Evolutionary conservation across 2,113 vertebrate genomes (phyloP), one percentile per base, ranked within the genome.

Genomic region (Odocoileus virginianus): DNA sequence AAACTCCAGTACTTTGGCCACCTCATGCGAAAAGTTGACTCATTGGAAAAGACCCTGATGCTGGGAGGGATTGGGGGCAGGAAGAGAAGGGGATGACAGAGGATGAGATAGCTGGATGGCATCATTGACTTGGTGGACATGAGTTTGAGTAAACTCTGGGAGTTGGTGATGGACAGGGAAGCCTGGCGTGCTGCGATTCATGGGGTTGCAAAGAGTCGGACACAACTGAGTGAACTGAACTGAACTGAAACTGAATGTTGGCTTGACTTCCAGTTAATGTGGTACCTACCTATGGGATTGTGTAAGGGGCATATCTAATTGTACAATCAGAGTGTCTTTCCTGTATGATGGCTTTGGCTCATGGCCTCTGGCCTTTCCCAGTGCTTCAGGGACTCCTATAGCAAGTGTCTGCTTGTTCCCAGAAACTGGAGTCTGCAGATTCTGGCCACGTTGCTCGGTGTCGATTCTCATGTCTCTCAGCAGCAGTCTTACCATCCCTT

Each of bases 401-500:
- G 28, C 61, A 81, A 92, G 28, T 40, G 4, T 52, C 67, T 30
- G 40, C 19, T 87, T 82, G 27, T 43, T 86, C 60, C 14, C 30
- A 0, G 81, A 94, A 87, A 36, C 43, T n/a, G 14, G 82, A 83
- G 6, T 83, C 85, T 89, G 83, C 40, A 57, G n/a, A 28, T 82
- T 12, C n/a, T 71, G n/a, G 36, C 47, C 43, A 33, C 5, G 4
- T 43, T 83, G 33, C 40, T 50, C 1, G 0, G 30, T 16, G 54
- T 28, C 85, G 45, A 17, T 90, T 71, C 12, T 95, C 40, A 47
- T 3, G 40, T 93, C 45, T 61, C 47, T 83, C 30, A 1, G 2
- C 28, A 82, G 33, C 50, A 45, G 43, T 85, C 98, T 94, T 97
- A 17, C 2, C 10, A 76, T 96, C 89, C 36, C 52, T 92, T 97